Percentiles rank a stretch among this genome's conserved stretches.
phyloP scores from a whole-genome alignment of 2,888 invertebrate genomes.

The Volucella inanis region DNA sequence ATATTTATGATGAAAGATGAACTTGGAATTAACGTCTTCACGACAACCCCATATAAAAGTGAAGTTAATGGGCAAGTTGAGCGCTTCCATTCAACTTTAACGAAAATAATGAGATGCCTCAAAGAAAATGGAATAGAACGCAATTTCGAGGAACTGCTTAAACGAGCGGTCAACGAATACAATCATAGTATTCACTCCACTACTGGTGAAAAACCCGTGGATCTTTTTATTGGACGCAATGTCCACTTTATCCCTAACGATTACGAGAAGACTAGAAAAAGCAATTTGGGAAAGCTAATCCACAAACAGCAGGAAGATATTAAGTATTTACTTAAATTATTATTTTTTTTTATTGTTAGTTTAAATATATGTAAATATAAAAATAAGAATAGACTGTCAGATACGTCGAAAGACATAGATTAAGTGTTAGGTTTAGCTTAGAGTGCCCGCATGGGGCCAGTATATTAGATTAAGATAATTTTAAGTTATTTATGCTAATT shows the following conservation, averaged over 20 bases:
- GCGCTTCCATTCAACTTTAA: slow-evolving; percentile 53
- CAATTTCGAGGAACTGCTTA: slow-evolving; percentile 41
- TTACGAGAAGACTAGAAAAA: no score
- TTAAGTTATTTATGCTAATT: no score
- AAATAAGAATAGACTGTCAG: no score
- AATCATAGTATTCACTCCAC: slow-evolving; percentile 58
- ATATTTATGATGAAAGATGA: slow-evolving; percentile 43
- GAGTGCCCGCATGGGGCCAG: no score
- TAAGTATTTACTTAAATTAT: no score
- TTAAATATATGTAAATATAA: no score
- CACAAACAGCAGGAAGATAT: no score
- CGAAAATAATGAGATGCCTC: slow-evolving; percentile 52
- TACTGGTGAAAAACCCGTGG: slow-evolving; percentile 55
- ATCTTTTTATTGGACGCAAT: slow-evolving; percentile 46
- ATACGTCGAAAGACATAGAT: no score
- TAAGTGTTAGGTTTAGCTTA: no score
- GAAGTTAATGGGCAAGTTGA: slow-evolving; percentile 64
- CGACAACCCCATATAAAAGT: slow-evolving; percentile 35
- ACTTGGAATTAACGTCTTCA: slow-evolving; percentile 30
- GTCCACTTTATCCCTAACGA: not conserved
- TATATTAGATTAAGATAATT: no score
- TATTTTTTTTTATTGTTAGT: no score
- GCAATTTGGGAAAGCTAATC: no score
- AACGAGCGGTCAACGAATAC: slow-evolving; percentile 47
- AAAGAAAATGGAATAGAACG: slow-evolving; percentile 24